phyloP scores from a whole-genome alignment of 2,113 vertebrate genomes.

The Furnarius figulus region DNA sequence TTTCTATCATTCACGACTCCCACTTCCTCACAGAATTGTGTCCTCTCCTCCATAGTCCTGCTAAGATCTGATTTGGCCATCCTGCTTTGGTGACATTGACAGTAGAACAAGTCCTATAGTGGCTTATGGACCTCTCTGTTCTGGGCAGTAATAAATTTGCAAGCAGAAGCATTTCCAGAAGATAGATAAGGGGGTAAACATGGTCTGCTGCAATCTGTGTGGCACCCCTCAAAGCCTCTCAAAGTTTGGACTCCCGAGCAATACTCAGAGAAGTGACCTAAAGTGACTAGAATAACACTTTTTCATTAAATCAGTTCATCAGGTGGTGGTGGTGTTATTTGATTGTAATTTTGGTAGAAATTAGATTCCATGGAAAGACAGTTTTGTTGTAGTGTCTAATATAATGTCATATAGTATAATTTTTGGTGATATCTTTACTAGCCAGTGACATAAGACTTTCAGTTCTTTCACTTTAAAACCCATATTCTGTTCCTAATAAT shows the following conservation, averaged over 20 bases:
- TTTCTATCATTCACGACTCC: not conserved
- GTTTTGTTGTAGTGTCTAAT: not conserved
- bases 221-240: not conserved
- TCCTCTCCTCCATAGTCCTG: not conserved
- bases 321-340: accelerated
- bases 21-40: not conserved
- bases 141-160: not conserved
- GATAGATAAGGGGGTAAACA: not conserved
- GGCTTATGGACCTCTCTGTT: not conserved
- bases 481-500: not conserved
- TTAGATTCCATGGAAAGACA: not conserved
- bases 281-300: not conserved
- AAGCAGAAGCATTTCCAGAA: not conserved
- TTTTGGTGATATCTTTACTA: not conserved
- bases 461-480: not conserved
- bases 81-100: not conserved
- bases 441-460: not conserved
- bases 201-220: not conserved
- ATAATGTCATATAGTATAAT: not conserved
- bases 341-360: not conserved
- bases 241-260: not conserved
- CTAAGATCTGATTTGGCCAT: not conserved
- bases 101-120: not conserved
- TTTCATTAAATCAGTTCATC: not conserved
- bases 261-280: not conserved